phyloP scores from a whole-genome alignment of 2,888 invertebrate genomes.

The Myopa testacea region DNA sequence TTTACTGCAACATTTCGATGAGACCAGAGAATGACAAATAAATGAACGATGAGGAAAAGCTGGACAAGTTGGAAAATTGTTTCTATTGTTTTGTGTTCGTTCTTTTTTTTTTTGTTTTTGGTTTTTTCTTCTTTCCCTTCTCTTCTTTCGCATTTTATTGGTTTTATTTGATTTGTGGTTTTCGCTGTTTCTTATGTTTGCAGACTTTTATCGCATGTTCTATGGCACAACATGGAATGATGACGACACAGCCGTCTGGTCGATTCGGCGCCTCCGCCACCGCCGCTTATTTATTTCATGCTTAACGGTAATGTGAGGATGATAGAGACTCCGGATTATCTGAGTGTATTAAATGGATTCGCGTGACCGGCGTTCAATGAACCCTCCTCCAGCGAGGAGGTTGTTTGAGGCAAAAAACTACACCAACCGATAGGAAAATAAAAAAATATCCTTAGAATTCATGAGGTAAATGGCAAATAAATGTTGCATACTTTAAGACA shows the following conservation, averaged over 20 bases:
- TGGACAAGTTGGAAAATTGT: background rate
- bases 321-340: slow-evolving; percentile 26
- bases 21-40: background rate
- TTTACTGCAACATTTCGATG: background rate
- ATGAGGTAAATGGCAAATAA: background rate
- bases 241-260: slow-evolving; percentile 12
- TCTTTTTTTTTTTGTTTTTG: background rate
- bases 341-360: slow-evolving; percentile 5
- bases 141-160: slow-evolving; percentile 7
- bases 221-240: background rate
- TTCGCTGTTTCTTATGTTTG: background rate
- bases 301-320: slow-evolving; percentile 12
- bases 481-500: slow-evolving; percentile 6
- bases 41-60: background rate
- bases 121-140: background rate
- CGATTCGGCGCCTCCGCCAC: slow-evolving; percentile 25
- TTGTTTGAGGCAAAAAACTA: background rate
- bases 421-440: background rate
- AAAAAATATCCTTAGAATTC: background rate
- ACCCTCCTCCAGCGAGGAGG: background rate
- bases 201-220: background rate
- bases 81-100: background rate
- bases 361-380: slow-evolving; percentile 20
- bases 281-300: slow-evolving; percentile 14
- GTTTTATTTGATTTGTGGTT: slow-evolving; percentile 28